Percentiles rank a stretch among this genome's conserved stretches.
Evolutionary conservation across 2,113 vertebrate genomes (phyloP).

Genomic region (Myrmecobius fasciatus): DNA sequence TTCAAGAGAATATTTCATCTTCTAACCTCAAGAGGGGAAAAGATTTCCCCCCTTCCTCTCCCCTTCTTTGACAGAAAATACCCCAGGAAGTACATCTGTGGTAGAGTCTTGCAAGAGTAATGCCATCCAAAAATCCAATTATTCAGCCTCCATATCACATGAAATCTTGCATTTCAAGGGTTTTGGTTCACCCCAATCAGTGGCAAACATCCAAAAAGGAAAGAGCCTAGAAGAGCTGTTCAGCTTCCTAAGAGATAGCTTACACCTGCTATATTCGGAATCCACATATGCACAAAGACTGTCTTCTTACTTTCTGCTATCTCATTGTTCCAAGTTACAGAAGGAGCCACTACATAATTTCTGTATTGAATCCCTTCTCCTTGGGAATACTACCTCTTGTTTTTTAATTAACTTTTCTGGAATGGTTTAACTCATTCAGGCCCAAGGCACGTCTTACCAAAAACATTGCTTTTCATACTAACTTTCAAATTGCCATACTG

Average conservation of each 20-base stretch:
- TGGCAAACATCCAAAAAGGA: slow-evolving; percentile 11
- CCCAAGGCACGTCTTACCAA: slow-evolving; percentile 39
- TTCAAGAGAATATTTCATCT: not conserved
- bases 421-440: slow-evolving; percentile 50
- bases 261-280: slow-evolving; percentile 48
- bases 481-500: not conserved
- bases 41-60: not conserved
- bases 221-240: slow-evolving; percentile 2
- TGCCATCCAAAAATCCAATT: slow-evolving; percentile 66
- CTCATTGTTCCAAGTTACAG: slow-evolving; percentile 60
- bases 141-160: slow-evolving; percentile 30
- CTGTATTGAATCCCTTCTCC: slow-evolving; percentile 57
- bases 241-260: not conserved
- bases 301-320: slow-evolving; percentile 66
- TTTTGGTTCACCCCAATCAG: slow-evolving; percentile 17
- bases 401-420: not conserved
- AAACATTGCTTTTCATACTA: slow-evolving; percentile 10
- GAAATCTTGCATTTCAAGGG: slow-evolving; percentile 40
- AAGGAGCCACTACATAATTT: slow-evolving; percentile 44
- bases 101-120: slow-evolving; percentile 46
- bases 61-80: slow-evolving; percentile 38
- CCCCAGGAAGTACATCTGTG: slow-evolving; percentile 49
- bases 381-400: slow-evolving; percentile 14
- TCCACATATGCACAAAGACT: slow-evolving; percentile 47
- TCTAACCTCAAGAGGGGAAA: not conserved